Base-by-base conservation (phyloP, 37 sponge, comb jelly and placozoan species). In the Ianthella basta region DNA sequence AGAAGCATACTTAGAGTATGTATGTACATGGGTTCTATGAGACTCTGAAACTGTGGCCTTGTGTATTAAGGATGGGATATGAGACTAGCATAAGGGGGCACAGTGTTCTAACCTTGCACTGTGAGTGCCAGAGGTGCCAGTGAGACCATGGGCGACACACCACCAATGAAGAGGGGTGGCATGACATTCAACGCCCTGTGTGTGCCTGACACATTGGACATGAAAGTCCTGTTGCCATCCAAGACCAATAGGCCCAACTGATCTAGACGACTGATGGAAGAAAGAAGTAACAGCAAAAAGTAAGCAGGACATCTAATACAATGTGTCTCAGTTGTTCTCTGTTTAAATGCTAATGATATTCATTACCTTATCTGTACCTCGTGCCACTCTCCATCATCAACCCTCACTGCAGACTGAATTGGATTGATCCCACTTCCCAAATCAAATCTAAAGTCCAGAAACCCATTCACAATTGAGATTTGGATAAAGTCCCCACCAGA, bases 311-410 rank as follows among this genome's bases (percentile, higher is more conserved):
- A n/a, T n/a, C n/a, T n/a, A n/a, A n/a, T n/a, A n/a, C n/a, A n/a
- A n/a, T n/a, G n/a, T n/a, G n/a, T n/a, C n/a, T n/a, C n/a, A n/a
- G n/a, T n/a, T n/a, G n/a, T n/a, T n/a, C n/a, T n/a, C n/a, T n/a
- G n/a, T n/a, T n/a, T n/a, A n/a, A n/a, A n/a, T n/a, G n/a, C n/a
- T 44, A 44, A 8, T 44, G 3, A 44, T 44, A 8, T 44, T 44
- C 6, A 44, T 80, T 29, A 35, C 38, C 19, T 30, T 1, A 84
- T 27, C 15, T 21, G 12, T 0, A 91, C 56, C 13, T 24, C 36
- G 33, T 91, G 91, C 91, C 91, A 91, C 15, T 80, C 68, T 56
- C 63, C 81, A 83, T 91, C 84, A 68, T 69, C 30, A 15, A 84
- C 55, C 5, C 38, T 23, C 19, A 34, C n/a, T 55, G 29, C 24